Evolutionary conservation across 2,888 invertebrate genomes (phyloP), one percentile per base, ranked within the genome.

Genomic region (Melolontha melolontha): DNA sequence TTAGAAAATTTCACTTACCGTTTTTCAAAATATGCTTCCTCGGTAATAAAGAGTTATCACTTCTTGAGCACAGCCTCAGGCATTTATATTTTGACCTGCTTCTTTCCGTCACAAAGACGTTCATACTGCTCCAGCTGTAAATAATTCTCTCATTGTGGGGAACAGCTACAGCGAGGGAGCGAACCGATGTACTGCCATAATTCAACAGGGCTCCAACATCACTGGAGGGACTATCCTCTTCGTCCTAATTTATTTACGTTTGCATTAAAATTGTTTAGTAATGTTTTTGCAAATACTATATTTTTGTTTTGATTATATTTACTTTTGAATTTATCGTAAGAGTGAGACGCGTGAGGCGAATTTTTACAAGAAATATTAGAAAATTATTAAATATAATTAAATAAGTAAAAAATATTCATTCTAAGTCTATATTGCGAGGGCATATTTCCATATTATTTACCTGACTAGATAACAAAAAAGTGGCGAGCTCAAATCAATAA

Each of bases 111-210:
- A 89, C 88, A 76, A 91, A 92, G 0, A 92, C 93, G 80, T 93
- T 93, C 72, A 94, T 84, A 71, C 91, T 91, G 54, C 89, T 89
- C 94, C 94, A 94, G 4, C 92, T 89, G 82, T 93, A 94, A 0
- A 90, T 90, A 68, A 92, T 84, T 64, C 84, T 78, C 68, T 87
- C 78, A 59, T 77, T 73, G 47, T 17, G 63, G 6, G 70, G 70
- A 16, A 59, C 59, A 10, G 39, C n/a, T 17, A 34, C 29, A 4
- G 47, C 5, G 17, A 44, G 49, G 14, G 10, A 22, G 34, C 29
- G 34, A 34, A 34, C 34, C 10, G 34, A 34, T 40, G 62, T 69
- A n/a, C 55, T 55, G 5, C 69, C 69, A 41, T 69, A 69, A 42
- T 51, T 59, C 12, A 47, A 41, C 11, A 47, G 52, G 50, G n/a